These are phyloP conservation scores for Tachysurus vachellii DNA, from an alignment of 2,113 vertebrate genomes.

Conservation along the genomic window DNA sequence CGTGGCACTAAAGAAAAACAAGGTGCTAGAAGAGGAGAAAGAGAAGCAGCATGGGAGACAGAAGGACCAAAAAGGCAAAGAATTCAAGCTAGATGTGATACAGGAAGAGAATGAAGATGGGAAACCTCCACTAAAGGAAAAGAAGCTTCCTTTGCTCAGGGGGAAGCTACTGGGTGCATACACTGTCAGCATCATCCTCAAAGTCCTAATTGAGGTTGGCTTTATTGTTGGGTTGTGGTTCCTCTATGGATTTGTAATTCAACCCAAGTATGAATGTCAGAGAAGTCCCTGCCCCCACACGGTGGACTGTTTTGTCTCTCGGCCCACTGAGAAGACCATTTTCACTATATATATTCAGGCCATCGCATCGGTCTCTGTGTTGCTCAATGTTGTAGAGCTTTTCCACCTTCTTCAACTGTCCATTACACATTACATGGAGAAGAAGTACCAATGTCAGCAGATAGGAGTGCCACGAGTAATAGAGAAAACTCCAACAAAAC, in stretches of 20 bases:
- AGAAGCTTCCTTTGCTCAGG: constrained; percentile 61
- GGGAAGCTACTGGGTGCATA: constrained; percentile 86
- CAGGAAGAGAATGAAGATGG: constrained; percentile 22
- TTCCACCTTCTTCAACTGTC: constrained; percentile 78
- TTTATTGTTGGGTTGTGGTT: constrained; percentile 90
- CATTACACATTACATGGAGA: constrained; percentile 61
- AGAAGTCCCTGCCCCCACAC: constrained; percentile 82
- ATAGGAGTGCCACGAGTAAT: constrained; percentile 5
- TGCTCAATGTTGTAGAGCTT: constrained; percentile 88
- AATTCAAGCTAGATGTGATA: constrained; percentile 66
- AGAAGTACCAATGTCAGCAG: constrained; percentile 45
- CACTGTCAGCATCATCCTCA: constrained; percentile 80
- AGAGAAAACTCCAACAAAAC: background rate
- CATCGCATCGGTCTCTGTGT: constrained; percentile 82
- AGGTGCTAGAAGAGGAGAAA: constrained; percentile 65
- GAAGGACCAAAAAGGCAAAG: background rate
- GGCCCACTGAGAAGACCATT: constrained; percentile 94
- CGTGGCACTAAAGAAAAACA: constrained; percentile 76
- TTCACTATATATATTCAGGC: constrained; percentile 94
- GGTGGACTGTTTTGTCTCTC: constrained; percentile 93
- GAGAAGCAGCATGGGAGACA: constrained; percentile 58
- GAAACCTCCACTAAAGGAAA: background rate
- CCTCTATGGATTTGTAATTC: constrained; percentile 86
- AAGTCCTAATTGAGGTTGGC: constrained; percentile 83
- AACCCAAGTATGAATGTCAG: constrained; percentile 79